Percentiles rank a stretch among this genome's conserved stretches.
Conservation (phyloP, 2,113 vertebrate species). For the Rhinopomastus cyanomelas region DNA sequence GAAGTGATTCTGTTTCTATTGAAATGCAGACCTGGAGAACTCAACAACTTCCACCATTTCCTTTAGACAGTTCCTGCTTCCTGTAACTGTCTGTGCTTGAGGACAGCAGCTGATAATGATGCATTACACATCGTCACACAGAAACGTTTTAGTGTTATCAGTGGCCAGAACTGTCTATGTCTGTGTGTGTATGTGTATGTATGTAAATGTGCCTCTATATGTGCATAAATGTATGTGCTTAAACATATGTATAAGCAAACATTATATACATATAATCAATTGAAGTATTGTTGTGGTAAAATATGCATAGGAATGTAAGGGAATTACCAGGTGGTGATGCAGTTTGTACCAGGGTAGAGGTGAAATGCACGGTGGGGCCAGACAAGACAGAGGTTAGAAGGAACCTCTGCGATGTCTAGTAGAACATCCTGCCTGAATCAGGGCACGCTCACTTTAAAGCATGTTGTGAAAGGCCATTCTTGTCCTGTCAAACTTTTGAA, state of each 20-base stretch:
- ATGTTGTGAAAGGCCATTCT: background rate
- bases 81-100: background rate
- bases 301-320: background rate
- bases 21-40: background rate
- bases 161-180: background rate
- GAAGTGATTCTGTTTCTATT: background rate
- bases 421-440: background rate
- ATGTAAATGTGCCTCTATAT: background rate
- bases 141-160: background rate
- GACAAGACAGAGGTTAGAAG: background rate
- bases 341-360: background rate
- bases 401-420: background rate
- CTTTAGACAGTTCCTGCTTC: background rate
- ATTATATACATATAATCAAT: background rate
- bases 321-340: background rate
- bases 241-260: background rate
- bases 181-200: background rate
- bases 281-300: background rate
- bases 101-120: background rate
- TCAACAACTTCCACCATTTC: rapidly evolving
- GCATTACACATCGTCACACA: background rate
- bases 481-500: background rate
- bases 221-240: background rate
- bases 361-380: background rate
- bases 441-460: background rate